Percentiles rank a stretch among this genome's conserved stretches.
Evolutionary conservation across 1,140 invertebrate species (phyloP).

Genomic region (Zaprionus capensis): DNA sequence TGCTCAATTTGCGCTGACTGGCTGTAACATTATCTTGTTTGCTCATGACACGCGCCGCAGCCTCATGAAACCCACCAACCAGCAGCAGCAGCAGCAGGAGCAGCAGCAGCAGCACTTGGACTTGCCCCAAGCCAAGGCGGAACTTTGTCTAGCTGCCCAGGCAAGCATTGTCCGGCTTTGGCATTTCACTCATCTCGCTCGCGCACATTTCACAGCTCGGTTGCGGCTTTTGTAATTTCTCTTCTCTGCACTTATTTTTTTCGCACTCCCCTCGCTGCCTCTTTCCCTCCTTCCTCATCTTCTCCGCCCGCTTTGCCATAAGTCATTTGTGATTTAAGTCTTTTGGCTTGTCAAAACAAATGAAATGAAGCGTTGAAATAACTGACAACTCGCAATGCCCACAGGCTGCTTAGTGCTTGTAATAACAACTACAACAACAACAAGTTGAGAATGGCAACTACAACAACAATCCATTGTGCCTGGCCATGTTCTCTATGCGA

Average conservation of each 20-base stretch:
- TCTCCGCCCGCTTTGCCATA: slow-evolving; percentile 26
- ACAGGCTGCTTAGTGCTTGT: slow-evolving; percentile 14
- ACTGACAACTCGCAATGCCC: slow-evolving; percentile 36
- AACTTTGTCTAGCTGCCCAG: slow-evolving; percentile 26
- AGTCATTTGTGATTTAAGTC: slow-evolving; percentile 61
- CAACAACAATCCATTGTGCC: slow-evolving; percentile 29
- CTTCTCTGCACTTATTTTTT: slow-evolving; percentile 20
- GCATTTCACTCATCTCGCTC: slow-evolving; percentile 46
- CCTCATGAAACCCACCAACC: slow-evolving; percentile 37
- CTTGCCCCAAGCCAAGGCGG: not conserved
- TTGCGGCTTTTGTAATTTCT: slow-evolving; percentile 66
- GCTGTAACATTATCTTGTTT: slow-evolving; percentile 81
- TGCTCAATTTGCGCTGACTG: slow-evolving; percentile 73
- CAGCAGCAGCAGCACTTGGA: no score
- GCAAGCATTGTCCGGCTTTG: slow-evolving; percentile 56
- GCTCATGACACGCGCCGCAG: slow-evolving; percentile 72
- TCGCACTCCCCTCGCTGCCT: not conserved
- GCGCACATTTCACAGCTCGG: slow-evolving; percentile 32
- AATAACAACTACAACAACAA: slow-evolving; percentile 12
- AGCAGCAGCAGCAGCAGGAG: not conserved
- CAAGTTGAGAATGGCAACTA: not conserved
- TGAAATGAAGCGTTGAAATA: slow-evolving; percentile 59
- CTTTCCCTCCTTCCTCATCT: not conserved
- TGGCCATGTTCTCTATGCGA: slow-evolving; percentile 18
- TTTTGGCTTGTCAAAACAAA: slow-evolving; percentile 59